Evolutionary conservation across 2,113 vertebrate genomes (phyloP), one percentile per base, ranked within the genome.

Genomic region (Motacilla alba): DNA sequence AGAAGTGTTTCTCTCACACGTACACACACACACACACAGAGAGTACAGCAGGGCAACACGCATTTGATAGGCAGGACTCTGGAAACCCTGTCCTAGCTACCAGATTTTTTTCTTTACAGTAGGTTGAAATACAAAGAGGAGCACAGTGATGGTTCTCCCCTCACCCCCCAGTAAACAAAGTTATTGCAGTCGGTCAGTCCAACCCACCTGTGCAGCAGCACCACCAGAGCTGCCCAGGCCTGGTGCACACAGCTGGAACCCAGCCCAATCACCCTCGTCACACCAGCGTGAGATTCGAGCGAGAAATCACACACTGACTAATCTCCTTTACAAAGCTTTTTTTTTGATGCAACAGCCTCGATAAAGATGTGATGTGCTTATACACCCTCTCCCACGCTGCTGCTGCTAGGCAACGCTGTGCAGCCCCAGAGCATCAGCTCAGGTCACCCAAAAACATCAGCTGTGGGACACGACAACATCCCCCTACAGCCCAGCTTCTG

Each of bases 51-150:
- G 84, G 90, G 82, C 87, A 91, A 95, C 59, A 88, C 43, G 80
- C 68, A 47, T 37, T 80, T 83, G 87, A 87, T 33, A 90, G 82
- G 85, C 90, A 96, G 95, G 94, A 94, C 64, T 44, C 35, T n/a
- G 56, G 37, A 74, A 83, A 83, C 39, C 84, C 82, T 69, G 60
- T 94, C 76, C 80, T 79, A 88, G 87, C 87, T 96, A 94, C 84
- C 64, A 3, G 17, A 69, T 87, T 87, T 78, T 78, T 80, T 94
- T 93, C 84, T 90, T 91, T 96, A 96, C 85, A 96, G 90, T 85
- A 93, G 76, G 83, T 87, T 92, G 85, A 85, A 94, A 58, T 77
- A 93, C 49, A 87, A 90, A 94, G 92, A 95, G 91, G 84, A 95
- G 90, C 94, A 90, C 96, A 93, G 94, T 88, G 87, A 84, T 64